Base-by-base conservation (phyloP, 1,140 invertebrate genomes). In the Sinella curviseta region DNA sequence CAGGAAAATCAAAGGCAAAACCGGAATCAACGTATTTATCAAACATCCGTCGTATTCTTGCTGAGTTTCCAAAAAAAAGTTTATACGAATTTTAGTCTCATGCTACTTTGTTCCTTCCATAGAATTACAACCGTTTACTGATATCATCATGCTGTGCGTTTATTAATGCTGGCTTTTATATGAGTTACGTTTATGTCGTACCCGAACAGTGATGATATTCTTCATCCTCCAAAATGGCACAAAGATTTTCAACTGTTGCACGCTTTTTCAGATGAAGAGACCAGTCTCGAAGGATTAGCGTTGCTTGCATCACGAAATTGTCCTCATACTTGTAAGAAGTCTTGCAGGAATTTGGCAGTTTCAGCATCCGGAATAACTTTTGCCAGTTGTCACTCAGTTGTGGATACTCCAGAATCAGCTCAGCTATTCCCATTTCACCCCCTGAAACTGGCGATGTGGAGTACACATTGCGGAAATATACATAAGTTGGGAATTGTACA, bases 381-480 rank as follows among this genome's bases (percentile, higher is more conserved):
- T 33, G 2, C 65, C 65, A 70, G n/a, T 70, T 33, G 3, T 60
- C 57, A 17, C 55, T 20, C 31, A 76, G 55, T 26, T 36, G 26
- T 12, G 17, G 0, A 67, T 81, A 77, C 30, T 81, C 80, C 26
- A 79, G 74, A 2, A 81, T 3, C 2, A 81, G 55, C 35, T 81
- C 80, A 1, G 80, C 35, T 20, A 81, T 81, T 8, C 80, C 80
- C 80, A 81, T 81, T 70, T 81, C 80, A 17, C 77, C 76, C 17
- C 78, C 78, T n/a, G 39, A 2, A 77, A 81, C 80, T 81, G 20
- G 17, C 12, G 30, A n/a, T 34, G 17, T 3, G 4, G 70, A 74
- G 34, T 12, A 74, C 4, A 17, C 34, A 36, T 28, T 34, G 12
- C 30, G 14, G 8, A 14, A 30, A 26, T 67, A 26, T 67, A 26